phyloP scores from a whole-genome alignment of 2,797 vertebrate species.

The Sebastolobus altivelis region DNA sequence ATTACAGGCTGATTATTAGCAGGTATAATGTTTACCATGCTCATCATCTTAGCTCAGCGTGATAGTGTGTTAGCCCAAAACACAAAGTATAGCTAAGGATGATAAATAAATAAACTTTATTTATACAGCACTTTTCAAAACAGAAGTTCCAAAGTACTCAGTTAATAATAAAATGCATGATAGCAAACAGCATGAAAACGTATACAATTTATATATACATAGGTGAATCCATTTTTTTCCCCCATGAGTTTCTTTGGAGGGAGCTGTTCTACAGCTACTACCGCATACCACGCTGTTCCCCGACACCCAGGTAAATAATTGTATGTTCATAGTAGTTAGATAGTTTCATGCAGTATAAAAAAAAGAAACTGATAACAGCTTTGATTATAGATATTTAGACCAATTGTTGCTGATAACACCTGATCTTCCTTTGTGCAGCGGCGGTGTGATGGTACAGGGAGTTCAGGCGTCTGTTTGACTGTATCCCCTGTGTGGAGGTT shows the following conservation, averaged over 20 bases:
- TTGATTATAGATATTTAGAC: neutral
- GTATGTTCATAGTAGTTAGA: neutral
- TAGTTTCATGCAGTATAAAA: neutral
- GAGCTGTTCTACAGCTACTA: slow-evolving; percentile 96
- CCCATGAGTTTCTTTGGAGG: slow-evolving; percentile 93
- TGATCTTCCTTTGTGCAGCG: slow-evolving; percentile 79
- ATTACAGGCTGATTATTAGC: too few relatives aligned
- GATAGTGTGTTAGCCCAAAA: too few relatives aligned
- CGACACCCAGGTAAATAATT: slow-evolving; percentile 90
- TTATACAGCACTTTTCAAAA: too few relatives aligned
- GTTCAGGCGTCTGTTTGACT: slow-evolving; percentile 94
- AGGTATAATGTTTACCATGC: too few relatives aligned
- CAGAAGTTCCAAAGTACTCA: too few relatives aligned
- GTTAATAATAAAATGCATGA: too few relatives aligned
- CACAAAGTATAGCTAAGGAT: too few relatives aligned
- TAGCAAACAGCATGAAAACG: too few relatives aligned
- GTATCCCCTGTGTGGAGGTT: slow-evolving; percentile 94
- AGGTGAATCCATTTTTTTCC: too few relatives aligned
- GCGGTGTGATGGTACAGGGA: slow-evolving; percentile 93
- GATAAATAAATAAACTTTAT: too few relatives aligned
- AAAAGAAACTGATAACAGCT: neutral
- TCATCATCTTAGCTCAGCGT: too few relatives aligned
- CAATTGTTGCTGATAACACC: neutral
- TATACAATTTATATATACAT: too few relatives aligned
- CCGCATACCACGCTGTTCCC: slow-evolving; percentile 90